A percentile compares a stretch with the other conserved stretches of the same genome.
Evolutionary conservation across 2,113 vertebrate species (phyloP).

Genomic region (Pristiophorus japonicus): DNA sequence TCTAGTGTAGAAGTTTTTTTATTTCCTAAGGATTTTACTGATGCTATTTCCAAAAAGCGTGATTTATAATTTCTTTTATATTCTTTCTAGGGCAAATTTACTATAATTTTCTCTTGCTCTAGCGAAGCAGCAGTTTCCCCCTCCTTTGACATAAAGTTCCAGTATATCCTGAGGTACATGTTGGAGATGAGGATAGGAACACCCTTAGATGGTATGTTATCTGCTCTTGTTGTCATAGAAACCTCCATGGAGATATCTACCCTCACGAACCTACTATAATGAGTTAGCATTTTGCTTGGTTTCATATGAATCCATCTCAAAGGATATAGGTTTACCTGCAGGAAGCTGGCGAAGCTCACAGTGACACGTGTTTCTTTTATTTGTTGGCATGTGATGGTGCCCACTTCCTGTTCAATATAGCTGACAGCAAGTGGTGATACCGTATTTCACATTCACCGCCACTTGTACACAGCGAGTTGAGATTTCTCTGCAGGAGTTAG

Average conservation of each 20-base stretch:
- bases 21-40: constrained; percentile 23
- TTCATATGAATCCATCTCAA: background rate
- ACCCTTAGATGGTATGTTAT: background rate
- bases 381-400: background rate
- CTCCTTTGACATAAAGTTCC: background rate
- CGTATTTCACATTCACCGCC: background rate
- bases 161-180: background rate
- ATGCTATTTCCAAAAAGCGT: background rate
- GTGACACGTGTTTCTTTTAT: background rate
- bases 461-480: background rate
- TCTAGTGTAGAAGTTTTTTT: background rate
- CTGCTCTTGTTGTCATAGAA: background rate
- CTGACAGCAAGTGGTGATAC: background rate
- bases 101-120: background rate
- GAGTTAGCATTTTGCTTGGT: background rate
- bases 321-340: background rate
- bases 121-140: background rate
- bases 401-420: background rate
- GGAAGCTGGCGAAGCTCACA: background rate
- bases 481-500: background rate
- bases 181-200: background rate
- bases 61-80: background rate
- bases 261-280: no score
- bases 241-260: background rate
- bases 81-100: background rate